phyloP scores from a whole-genome alignment of 1,140 invertebrate species.

The Euschistus heros region DNA sequence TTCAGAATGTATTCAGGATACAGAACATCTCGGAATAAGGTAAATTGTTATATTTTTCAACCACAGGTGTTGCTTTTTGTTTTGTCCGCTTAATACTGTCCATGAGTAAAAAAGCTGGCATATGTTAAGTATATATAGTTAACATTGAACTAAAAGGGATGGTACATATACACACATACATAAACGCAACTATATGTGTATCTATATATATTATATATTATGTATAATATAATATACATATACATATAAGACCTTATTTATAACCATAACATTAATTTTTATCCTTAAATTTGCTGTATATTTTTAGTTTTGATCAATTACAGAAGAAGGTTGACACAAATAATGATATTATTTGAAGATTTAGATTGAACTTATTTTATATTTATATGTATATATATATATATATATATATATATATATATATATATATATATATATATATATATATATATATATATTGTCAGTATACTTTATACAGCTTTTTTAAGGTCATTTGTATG shows the following conservation, averaged over 20 bases:
- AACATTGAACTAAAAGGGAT: background rate
- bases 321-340: too few species aligned
- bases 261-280: too few species aligned
- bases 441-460: background rate
- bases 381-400: background rate
- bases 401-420: conserved; percentile 1
- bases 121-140: background rate
- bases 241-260: background rate
- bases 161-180: background rate
- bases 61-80: conserved; percentile 7
- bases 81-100: conserved; percentile 2
- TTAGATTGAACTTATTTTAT: background rate
- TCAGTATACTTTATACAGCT: background rate
- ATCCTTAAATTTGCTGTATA: too few species aligned
- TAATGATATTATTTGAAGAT: too few species aligned
- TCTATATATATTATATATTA: background rate
- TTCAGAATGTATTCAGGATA: conserved; percentile 4
- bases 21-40: background rate
- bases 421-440: background rate
- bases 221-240: background rate
- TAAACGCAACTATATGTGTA: background rate
- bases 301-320: too few species aligned
- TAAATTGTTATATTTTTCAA: background rate
- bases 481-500: background rate
- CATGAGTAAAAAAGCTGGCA: background rate